Evolutionary conservation across 2,113 vertebrate genomes (phyloP).

Genomic region (Ageneiosus marmoratus): DNA sequence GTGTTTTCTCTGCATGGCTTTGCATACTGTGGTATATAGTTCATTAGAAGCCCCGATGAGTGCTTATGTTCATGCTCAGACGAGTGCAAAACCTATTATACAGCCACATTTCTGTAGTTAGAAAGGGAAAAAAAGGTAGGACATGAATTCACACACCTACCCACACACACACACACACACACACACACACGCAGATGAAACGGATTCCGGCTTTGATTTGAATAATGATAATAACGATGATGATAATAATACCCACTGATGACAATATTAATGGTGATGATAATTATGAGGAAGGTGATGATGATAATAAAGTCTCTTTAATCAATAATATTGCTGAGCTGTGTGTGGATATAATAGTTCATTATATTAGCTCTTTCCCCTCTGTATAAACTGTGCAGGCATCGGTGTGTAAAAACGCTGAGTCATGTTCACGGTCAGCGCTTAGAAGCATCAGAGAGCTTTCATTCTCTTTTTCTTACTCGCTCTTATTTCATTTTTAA

Average conservation of each 20-base stretch:
- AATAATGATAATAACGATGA: neutral
- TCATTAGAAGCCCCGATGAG: neutral
- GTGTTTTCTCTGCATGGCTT: neutral
- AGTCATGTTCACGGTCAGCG: neutral
- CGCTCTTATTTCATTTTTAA: neutral
- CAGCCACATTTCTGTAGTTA: neutral
- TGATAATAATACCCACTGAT: neutral
- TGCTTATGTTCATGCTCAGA: neutral
- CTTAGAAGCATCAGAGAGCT: neutral
- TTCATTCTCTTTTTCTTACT: neutral
- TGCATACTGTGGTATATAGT: neutral
- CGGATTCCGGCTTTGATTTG: too few species aligned
- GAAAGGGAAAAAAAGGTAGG: neutral
- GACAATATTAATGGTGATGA: neutral
- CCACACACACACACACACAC: neutral
- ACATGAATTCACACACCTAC: neutral
- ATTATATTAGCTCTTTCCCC: neutral
- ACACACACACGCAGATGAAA: neutral
- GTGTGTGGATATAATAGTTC: neutral
- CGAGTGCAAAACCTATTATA: neutral
- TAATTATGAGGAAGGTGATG: neutral
- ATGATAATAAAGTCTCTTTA: conserved; percentile 1
- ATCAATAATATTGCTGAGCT: neutral
- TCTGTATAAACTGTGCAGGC: neutral
- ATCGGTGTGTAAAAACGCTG: conserved; percentile 1